These are phyloP conservation scores for Drosophila nigricruria DNA, from an alignment of 2,888 invertebrate species.

Conservation along the genomic window DNA sequence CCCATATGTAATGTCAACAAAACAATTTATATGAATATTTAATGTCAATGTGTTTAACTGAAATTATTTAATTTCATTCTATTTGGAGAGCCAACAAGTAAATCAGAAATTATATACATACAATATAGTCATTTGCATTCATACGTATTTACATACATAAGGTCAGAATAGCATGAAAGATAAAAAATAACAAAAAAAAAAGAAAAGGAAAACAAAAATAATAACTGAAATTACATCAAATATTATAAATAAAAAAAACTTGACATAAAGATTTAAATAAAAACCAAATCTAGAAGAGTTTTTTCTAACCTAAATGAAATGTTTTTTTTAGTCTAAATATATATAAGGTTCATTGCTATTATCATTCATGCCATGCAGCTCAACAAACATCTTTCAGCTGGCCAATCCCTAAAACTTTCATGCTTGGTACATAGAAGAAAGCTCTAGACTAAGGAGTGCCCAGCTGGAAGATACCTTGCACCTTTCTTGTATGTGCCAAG, in stretches of 20 bases:
- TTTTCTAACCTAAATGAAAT: conserved; percentile 21
- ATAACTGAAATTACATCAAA: conserved; percentile 73
- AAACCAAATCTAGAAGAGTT: conserved; percentile 41
- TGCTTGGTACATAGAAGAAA: too few species aligned
- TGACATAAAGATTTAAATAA: conserved; percentile 63
- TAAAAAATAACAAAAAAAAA: conserved; percentile 23
- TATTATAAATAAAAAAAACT: conserved; percentile 68
- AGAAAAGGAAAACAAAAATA: conserved; percentile 2
- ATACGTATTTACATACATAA: conserved; percentile 61
- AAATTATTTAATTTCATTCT: conserved; percentile 54
- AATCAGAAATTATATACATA: conserved; percentile 34
- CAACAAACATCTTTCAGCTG: too few species aligned
- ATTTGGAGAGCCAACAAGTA: conserved; percentile 33
- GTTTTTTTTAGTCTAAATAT: conserved; percentile 11
- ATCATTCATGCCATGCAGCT: too few species aligned
- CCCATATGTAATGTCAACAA: conserved; percentile 26
- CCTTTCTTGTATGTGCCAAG: too few species aligned
- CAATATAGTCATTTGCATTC: conserved; percentile 61
- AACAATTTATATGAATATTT: conserved; percentile 52
- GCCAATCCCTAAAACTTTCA: too few species aligned
- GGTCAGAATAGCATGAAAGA: conserved; percentile 45
- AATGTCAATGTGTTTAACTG: conserved; percentile 50
- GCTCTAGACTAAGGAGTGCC: too few species aligned
- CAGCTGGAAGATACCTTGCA: too few species aligned
- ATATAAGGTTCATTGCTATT: too few species aligned